Evolutionary conservation across 2,113 vertebrate genomes (phyloP), one percentile per base, ranked within the genome.

Genomic region (Phodopus roborovskii): DNA sequence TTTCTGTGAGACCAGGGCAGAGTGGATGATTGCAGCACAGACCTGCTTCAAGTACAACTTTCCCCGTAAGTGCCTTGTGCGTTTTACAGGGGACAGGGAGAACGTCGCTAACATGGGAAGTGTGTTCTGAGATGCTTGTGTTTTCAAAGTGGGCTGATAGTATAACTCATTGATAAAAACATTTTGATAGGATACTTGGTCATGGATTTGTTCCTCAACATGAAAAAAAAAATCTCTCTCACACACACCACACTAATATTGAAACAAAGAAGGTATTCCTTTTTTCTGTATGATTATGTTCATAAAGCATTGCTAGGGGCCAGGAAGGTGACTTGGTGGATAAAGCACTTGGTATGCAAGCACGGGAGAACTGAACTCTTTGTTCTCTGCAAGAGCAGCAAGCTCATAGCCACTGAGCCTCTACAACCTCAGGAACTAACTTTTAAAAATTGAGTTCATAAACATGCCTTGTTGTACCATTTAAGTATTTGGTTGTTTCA

Each of bases 21-120:
- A 99, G 87, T 99, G 99, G 99, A 99, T 99, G 99, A 99, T 99
- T 70, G 96, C 99, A 1, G 99, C 99, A 16, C 99, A 99, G 96
- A 97, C 99, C 48, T 99, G 99, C 98, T 99, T 99, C 98, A 99
- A 99, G 97, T 98, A 97, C 98, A 99, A 99, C 98, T 99, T 99
- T 79, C 99, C 99, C 94, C 98, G 99, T 99, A 98, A 99, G 99
- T 99, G 70, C 24, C 87, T 75, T 78, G 5, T 88, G 39, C 62
- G 87, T 92, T 89, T 56, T 13, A 17, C 88, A 22, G 17, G 79
- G n/a, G 45, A 1, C 13, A 20, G 26, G 8, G 48, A 42, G 45
- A 30, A 13, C 15, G 62, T 68, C 83, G 20, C 30, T 84, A 62
- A 78, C 5, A 33, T 84, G 9, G 66, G 60, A 94, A 66, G 92